Evolutionary conservation across 2,797 vertebrate species (phyloP), one percentile per base, ranked within the genome.

Genomic region (Thalassophryne amazonica): DNA sequence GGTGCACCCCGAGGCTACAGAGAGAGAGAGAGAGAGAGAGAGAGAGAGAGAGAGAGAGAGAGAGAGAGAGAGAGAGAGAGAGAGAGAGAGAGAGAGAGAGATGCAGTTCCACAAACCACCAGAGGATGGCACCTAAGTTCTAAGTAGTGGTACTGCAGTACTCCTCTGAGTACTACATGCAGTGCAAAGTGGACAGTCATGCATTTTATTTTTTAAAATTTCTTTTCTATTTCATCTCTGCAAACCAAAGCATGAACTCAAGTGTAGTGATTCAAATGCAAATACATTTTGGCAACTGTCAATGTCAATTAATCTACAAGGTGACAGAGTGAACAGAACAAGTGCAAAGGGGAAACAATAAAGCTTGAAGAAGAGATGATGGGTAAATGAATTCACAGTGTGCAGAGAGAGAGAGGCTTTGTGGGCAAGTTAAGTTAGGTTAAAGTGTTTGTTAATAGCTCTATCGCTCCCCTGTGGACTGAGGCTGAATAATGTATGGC

Each of bases 371-470:
- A 13, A 23, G 20, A 51, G 21, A 41, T 22, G 21, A 40, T 24
- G n/a, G 37, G 29, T 4, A 58, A 56, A 70, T 56, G 54, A 71
- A 49, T 21, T 67, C 50, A 48, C 41, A 35, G 29, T 9, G 29
- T 20, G 27, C n/a, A n/a, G n/a, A 10, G 17, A 19, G 24, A 15
- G 13, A 2, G 37, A 14, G 32, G 73, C 81, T 79, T 76, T 61
- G 71, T 77, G 60, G 38, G 75, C 22, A 59, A 68, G 70, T 63
- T 76, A 63, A 72, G 76, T 74, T 41, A 43, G 80, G 84, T 83
- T 84, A 81, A 90, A 89, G 86, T 86, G 86, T 90, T 87, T 88
- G 88, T 86, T 82, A 81, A 81, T 76, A 82, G 78, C 78, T 77
- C 79, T 85, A 89, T 87, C 50, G 84, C 71, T 84, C 89, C n/a